phyloP scores from a whole-genome alignment of 2,113 vertebrate species.

The Macaca fascicularis region DNA sequence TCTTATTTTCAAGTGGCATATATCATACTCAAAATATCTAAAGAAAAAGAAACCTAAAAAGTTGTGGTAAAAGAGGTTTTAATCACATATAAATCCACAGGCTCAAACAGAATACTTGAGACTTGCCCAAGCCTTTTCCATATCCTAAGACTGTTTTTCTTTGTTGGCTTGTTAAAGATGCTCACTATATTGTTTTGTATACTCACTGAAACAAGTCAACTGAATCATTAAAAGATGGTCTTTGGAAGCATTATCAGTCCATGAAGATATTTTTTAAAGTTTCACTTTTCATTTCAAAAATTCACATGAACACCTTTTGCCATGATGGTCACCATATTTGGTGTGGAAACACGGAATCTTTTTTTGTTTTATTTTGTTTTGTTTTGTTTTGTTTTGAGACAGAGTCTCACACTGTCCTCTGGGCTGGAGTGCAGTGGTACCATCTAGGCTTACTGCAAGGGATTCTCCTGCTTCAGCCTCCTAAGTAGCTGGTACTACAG shows the following conservation, averaged over 20 bases:
- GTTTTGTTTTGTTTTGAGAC: too few relatives aligned
- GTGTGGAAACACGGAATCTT: neutral
- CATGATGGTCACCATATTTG: too few relatives aligned
- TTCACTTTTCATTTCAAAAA: neutral
- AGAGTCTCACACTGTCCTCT: too few relatives aligned
- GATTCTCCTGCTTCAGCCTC: too few relatives aligned
- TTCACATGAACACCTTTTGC: neutral
- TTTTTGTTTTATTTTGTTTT: neutral
- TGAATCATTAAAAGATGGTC: neutral
- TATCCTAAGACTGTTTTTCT: neutral
- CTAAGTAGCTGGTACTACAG: too few relatives aligned
- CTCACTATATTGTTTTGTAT: neutral
- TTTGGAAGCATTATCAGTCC: neutral
- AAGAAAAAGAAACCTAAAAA: neutral
- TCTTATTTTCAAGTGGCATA: neutral
- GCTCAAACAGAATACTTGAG: neutral
- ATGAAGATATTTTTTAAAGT: neutral
- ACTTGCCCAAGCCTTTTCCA: neutral
- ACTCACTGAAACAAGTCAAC: neutral
- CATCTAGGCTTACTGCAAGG: too few relatives aligned
- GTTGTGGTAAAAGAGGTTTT: neutral
- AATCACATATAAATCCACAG: neutral
- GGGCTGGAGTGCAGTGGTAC: too few relatives aligned
- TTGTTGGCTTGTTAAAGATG: neutral
- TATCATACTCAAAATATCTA: neutral